Evolutionary conservation across 2,888 invertebrate genomes (phyloP), one percentile per base, ranked within the genome.

Genomic region (Ophraella communa): DNA sequence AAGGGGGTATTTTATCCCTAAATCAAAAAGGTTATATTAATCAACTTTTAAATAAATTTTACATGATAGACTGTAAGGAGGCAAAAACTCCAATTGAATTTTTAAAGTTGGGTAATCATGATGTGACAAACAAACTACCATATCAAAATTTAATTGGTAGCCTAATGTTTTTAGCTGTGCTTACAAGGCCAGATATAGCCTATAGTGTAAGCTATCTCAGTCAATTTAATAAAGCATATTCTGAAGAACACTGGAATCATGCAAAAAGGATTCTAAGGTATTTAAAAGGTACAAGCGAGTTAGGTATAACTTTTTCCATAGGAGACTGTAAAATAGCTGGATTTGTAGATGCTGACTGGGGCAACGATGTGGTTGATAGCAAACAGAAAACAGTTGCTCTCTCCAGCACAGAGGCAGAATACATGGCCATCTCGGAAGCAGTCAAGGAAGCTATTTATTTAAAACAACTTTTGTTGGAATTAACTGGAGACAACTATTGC

Each of bases 191-290:
- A 17, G 68, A 68, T 33, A 65, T 68, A 30, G 27, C 51, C 8
- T 68, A 44, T 63, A 42, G 44, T 45, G 60, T 68, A 3, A 63
- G 60, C 30, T 65, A 55, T 51, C 35, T 65, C 11, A 63, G 63
- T 30, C 68, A 65, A 39, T 68, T 56, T 60, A 68, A 63, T 55
- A 59, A 49, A 18, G 33, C 33, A 23, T 52, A 62, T 62, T 44
- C 21, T 42, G 21, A 66, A 30, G 8, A 21, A 44, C 65, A 68
- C 55, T 77, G 77, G 74, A 62, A 58, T 17, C 71, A 72, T 8
- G 75, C 74, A 1, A 77, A 78, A 62, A 51, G 74, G 2, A 68
- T 78, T 2, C 56, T 79, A 2, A 65, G 74, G 8, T 80, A 79
- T 56, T 57, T 66, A 53, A 61, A 67, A 42, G 55, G 61, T 24